Evolutionary conservation across 2,113 vertebrate genomes (phyloP), one percentile per base, ranked within the genome.

Genomic region (Pseudopipra pipra): DNA sequence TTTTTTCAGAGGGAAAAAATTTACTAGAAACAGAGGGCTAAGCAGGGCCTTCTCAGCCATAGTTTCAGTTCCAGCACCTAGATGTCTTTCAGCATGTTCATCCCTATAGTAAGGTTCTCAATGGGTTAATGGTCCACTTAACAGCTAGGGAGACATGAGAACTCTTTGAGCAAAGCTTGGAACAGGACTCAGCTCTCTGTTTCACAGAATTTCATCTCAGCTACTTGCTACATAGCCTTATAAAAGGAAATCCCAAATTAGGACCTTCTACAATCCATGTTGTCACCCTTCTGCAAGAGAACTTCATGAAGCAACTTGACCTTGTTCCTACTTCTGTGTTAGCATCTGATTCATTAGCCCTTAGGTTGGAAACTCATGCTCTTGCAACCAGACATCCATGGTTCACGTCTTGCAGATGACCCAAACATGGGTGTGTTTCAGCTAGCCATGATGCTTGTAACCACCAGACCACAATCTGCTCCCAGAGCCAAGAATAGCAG

Each of bases 401-500:
- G 90, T 94, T 96, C 96, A 61, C 63, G 62, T 88, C 80, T 92
- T 84, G 55, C 90, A 95, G 85, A 96, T 96, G 96, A 96, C 95
- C 96, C 90, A 97, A 93, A 78, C 88, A 92, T 82, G 96, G 96
- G 96, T 92, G 95, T 97, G 92, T 97, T 97, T 95, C 95, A 96
- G 92, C 90, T 94, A 96, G 96, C 93, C 94, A 93, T 68, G 88
- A 25, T 54, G 80, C 73, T 75, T 62, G 73, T 92, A 96, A 95
- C 93, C 93, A 89, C 93, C 79, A 94, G 95, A 95, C 95, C 96
- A 96, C 95, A 95, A 93, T 87, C 73, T 92, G 37, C 65, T 96
- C 74, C 19, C 55, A 65, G 70, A 75, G 96, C 93, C 96, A 95
- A 96, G 91, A 97, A 97, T 62, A 97, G 94, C 93, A 96, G 58